Conservation (phyloP, 2,888 invertebrate genomes). For the Sclerodermus sp. region DNA sequence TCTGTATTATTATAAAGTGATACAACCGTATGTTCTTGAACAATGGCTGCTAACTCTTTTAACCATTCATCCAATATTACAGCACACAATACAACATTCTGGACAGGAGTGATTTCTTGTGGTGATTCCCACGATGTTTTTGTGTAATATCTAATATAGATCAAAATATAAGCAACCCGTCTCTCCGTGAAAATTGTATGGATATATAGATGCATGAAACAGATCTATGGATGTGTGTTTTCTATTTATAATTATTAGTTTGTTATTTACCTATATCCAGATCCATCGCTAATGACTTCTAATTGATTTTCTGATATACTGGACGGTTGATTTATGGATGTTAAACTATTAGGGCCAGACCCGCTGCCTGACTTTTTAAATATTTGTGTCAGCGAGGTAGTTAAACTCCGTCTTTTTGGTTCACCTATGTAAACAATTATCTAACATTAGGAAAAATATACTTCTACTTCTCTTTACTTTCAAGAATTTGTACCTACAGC, state of each 20-base stretch:
- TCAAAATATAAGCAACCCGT: no score
- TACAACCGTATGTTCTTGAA: slow-evolving; percentile 86
- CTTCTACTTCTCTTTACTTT: no score
- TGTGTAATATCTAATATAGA: slow-evolving; percentile 32
- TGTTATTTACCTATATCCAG: slow-evolving; percentile 35
- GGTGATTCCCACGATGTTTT: slow-evolving; percentile 47
- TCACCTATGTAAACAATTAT: slow-evolving; percentile 57
- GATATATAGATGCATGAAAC: no score
- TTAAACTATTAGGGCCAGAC: slow-evolving; percentile 49
- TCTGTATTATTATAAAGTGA: slow-evolving; percentile 57
- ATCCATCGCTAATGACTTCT: slow-evolving; percentile 36
- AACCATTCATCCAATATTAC: slow-evolving; percentile 94
- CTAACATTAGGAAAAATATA: background rate
- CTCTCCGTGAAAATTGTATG: no score
- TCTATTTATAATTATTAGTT: no score
- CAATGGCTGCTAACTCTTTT: slow-evolving; percentile 90
- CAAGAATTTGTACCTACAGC: slow-evolving; percentile 33
- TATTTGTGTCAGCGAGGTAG: slow-evolving; percentile 74
- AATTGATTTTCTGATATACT: slow-evolving; percentile 44
- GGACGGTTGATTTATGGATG: slow-evolving; percentile 33
- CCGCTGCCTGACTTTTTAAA: slow-evolving; percentile 66
- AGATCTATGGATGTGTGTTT: no score
- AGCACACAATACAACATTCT: slow-evolving; percentile 76
- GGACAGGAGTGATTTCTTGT: slow-evolving; percentile 54
- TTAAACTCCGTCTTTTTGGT: slow-evolving; percentile 74